Base-by-base conservation (phyloP, 2,797 vertebrate genomes). In the Tiaroga cobitis region DNA sequence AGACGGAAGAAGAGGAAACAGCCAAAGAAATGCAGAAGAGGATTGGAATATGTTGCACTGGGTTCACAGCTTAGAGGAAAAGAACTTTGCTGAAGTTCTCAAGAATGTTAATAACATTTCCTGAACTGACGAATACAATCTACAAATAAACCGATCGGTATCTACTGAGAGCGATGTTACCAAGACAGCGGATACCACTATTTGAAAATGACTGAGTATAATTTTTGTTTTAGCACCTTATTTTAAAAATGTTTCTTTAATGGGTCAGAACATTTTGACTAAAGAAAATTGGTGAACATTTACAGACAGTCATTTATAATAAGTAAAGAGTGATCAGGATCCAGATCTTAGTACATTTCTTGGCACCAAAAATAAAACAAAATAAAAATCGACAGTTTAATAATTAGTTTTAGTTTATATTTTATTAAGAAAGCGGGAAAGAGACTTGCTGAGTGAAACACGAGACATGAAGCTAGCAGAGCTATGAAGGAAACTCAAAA, bases 1-100 rank as follows among this genome's bases (percentile, higher is more conserved):
- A 41, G 78, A 82, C 29, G 43, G 51, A 74, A 67, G 56, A 51
- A 73, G 65, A 63, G 46, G 79, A 49, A 67, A 73, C 54, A 78
- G 68, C 21, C 37, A 83, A 54, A 79, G n/a, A 19, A 79, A 41
- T 61, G 19, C 37, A 82, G 63, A 68, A 37, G 24, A 43, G 32
- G 69, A 79, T 61, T 69, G 61, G 29, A 72, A 34, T 34, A 32
- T 69, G 24, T 67, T 43, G 76, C 15, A 32, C 54, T 19, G 16
- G 32, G 84, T 74, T 26, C 43, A 65, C 11, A 61, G 29, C 21
- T 83, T 49, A 26, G 59, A 76, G 61, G 41, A 77, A 70, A 63
- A 85, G 2, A 81, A 68, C 69, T 67, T 74, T 1, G 1, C 16
- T 65, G 24, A 84, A 65, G 41, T 74, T 72, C 46, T 16, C 6